These are phyloP conservation scores for Liparis tanakae DNA, from an alignment of 2,797 vertebrate genomes.

Conservation along the genomic window DNA sequence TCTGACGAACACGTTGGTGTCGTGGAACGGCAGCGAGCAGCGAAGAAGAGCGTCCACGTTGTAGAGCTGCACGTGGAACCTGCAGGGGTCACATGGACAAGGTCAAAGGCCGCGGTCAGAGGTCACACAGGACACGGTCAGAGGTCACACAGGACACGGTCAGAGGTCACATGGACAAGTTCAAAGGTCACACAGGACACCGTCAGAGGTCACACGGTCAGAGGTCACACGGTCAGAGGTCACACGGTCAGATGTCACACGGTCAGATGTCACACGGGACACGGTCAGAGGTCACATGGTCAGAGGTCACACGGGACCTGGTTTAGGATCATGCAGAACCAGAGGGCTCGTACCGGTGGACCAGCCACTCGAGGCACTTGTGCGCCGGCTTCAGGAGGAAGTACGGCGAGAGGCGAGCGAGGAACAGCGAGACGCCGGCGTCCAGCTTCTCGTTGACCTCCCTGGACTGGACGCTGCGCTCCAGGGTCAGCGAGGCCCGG, in stretches of 20 bases:
- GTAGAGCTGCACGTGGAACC: constrained; percentile 95
- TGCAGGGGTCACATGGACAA: constrained; percentile 45
- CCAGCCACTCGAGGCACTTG: constrained; percentile 97
- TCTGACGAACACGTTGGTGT: constrained; percentile 93
- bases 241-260: no score
- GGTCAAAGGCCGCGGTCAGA: no score
- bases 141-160: no score
- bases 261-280: no score
- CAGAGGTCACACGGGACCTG: no score
- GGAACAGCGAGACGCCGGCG: constrained; percentile 88
- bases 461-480: constrained; percentile 93
- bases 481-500: constrained; percentile 85
- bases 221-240: no score
- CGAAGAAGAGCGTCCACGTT: constrained; percentile 90
- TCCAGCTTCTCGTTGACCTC: constrained; percentile 91
- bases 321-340: not conserved
- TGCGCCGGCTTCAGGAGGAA: constrained; percentile 95
- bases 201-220: no score
- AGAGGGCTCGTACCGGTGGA: constrained; percentile 87
- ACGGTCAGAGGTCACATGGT: no score
- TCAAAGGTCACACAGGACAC: no score
- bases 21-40: constrained; percentile 92
- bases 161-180: no score
- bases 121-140: no score
- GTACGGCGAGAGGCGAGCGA: constrained; percentile 92